Conservation (phyloP, 2,113 vertebrate genomes). For the Mustela lutreola region DNA sequence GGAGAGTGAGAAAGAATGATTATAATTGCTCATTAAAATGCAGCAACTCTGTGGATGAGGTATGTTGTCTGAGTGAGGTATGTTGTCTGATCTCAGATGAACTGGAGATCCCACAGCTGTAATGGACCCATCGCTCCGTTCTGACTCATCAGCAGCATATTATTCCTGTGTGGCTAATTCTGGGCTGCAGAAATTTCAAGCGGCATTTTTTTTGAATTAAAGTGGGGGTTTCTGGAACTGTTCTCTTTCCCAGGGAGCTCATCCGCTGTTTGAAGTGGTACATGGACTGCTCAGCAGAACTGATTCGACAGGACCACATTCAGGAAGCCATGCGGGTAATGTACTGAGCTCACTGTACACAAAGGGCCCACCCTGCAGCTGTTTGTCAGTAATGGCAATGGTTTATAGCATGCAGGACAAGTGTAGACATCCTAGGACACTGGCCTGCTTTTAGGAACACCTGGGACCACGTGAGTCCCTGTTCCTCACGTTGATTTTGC, state of each 20-base stretch:
- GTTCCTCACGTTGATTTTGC: not conserved
- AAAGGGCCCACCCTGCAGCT: not conserved
- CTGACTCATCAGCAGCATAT: not conserved
- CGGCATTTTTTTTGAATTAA: not conserved
- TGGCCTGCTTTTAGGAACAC: not conserved
- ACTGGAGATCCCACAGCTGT: not conserved
- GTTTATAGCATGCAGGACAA: not conserved
- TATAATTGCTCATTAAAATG: slow-evolving; percentile 40
- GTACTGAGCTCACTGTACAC: slow-evolving; percentile 47
- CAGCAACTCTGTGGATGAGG: not conserved
- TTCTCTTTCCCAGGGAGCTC: slow-evolving; percentile 91
- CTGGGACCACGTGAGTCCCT: not conserved
- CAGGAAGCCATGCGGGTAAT: slow-evolving; percentile 98
- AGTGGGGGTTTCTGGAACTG: slow-evolving; percentile 24
- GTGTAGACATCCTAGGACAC: not conserved
- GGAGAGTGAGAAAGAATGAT: not conserved
- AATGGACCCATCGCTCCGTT: not conserved
- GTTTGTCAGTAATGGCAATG: not conserved
- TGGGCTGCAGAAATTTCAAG: not conserved
- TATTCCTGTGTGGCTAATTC: slow-evolving; percentile 52
- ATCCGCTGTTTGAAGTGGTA: slow-evolving; percentile 99
- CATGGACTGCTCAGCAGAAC: slow-evolving; percentile 98
- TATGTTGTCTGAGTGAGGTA: not conserved
- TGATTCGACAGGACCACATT: slow-evolving; percentile 97
- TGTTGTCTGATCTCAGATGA: slow-evolving; percentile 17